Evolutionary conservation across 2,797 vertebrate species (phyloP).

Genomic region (Potorous gilbertii): DNA sequence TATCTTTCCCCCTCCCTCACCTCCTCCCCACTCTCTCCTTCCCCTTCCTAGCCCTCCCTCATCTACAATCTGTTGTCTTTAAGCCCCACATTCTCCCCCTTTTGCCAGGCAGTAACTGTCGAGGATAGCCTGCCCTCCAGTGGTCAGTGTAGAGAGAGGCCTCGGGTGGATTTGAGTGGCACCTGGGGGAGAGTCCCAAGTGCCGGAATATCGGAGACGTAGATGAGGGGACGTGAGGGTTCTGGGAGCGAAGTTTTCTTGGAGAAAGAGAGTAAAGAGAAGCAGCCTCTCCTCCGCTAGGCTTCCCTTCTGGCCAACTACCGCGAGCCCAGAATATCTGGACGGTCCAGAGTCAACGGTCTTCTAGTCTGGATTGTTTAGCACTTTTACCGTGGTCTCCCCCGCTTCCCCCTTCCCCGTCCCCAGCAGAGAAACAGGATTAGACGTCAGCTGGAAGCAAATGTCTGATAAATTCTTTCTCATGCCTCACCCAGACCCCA

Average conservation of each 20-base stretch:
- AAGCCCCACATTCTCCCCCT: background rate
- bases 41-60: no score
- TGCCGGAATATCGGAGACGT: background rate
- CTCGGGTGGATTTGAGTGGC: background rate
- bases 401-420: background rate
- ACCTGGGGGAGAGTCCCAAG: background rate
- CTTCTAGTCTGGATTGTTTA: background rate
- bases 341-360: background rate
- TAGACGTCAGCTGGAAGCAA: background rate
- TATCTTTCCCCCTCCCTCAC: background rate
- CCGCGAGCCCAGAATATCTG: background rate
- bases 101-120: background rate
- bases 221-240: background rate
- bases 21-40: background rate
- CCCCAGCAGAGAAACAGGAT: background rate
- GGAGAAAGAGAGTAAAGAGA: background rate
- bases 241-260: rapidly evolving
- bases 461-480: background rate
- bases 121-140: slow-evolving; percentile 32
- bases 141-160: slow-evolving; percentile 44
- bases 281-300: background rate
- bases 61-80: background rate
- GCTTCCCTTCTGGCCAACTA: background rate
- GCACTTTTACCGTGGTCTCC: background rate
- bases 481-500: background rate